phyloP scores from a whole-genome alignment of 2,797 vertebrate genomes.

The Rhyacichthys aspro region DNA sequence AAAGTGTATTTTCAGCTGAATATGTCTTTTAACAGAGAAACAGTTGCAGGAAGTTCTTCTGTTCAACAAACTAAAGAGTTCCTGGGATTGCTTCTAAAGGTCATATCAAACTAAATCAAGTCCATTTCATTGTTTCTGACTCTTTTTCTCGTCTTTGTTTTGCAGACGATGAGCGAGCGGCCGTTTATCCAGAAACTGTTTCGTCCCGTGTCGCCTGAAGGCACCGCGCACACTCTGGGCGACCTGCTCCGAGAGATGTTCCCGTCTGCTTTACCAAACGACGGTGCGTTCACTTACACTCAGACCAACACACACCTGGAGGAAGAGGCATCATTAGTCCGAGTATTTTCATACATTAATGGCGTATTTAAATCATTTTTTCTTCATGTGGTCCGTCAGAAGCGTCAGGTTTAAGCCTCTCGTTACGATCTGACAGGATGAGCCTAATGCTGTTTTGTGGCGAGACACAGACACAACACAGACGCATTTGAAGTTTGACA shows the following conservation, averaged over 20 bases:
- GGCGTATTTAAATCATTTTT: no score
- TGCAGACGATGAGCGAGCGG: conserved; percentile 88
- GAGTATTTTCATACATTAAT: no score
- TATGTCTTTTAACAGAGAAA: no score
- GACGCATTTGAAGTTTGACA: neutral
- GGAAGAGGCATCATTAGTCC: neutral
- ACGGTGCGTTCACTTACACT: conserved; percentile 79
- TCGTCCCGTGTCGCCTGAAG: conserved; percentile 90
- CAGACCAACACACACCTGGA: neutral
- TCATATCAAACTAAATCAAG: no score
- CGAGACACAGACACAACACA: conserved; percentile 1
- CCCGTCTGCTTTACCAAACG: conserved; percentile 83
- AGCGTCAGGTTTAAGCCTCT: neutral
- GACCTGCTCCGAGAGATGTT: conserved; percentile 92
- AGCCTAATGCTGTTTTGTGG: conserved; percentile 5
- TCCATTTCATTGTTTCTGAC: neutral
- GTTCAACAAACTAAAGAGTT: no score
- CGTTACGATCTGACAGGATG: neutral
- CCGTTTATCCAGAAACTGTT: conserved; percentile 98
- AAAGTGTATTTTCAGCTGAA: no score
- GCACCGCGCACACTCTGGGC: conserved; percentile 87
- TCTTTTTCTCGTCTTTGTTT: conserved; percentile 11
- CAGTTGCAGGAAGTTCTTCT: no score
- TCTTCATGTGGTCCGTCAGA: conserved; percentile 31
- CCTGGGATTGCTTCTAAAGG: no score